Percentiles rank a stretch among this genome's conserved stretches.
These are phyloP conservation scores for Drosophila bunnanda DNA, from an alignment of 2,888 invertebrate genomes.

Conservation along the genomic window DNA sequence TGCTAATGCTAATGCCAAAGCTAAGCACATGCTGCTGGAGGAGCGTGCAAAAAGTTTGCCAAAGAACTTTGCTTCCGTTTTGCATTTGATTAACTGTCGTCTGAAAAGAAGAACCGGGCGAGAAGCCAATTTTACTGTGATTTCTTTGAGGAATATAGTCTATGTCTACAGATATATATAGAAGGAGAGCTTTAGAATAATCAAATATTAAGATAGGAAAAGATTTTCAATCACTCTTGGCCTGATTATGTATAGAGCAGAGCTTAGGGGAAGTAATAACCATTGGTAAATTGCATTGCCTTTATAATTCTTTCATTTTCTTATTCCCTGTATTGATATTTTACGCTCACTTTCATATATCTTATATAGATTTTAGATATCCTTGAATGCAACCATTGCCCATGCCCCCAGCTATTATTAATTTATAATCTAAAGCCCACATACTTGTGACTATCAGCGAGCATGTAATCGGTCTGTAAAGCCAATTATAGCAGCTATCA, in stretches of 20 bases:
- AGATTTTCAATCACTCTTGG: background rate
- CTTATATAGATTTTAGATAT: background rate
- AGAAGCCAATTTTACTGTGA: slow-evolving; percentile 4
- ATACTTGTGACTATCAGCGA: slow-evolving; percentile 10
- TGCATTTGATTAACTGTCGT: slow-evolving; percentile 36
- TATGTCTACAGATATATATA: background rate
- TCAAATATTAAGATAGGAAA: background rate
- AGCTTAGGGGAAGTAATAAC: background rate
- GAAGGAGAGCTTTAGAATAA: background rate
- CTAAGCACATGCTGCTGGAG: slow-evolving; percentile 28
- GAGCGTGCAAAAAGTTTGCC: slow-evolving; percentile 15
- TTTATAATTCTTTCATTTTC: background rate
- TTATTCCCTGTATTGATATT: background rate
- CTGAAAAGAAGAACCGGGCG: background rate
- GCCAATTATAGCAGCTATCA: slow-evolving; percentile 3
- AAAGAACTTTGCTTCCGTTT: slow-evolving; percentile 28
- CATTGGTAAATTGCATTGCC: too few relatives aligned
- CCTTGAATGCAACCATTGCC: background rate
- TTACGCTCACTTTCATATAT: accelerated
- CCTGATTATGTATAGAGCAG: background rate
- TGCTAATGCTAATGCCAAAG: slow-evolving; percentile 35
- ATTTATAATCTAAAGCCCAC: background rate
- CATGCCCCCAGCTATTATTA: background rate
- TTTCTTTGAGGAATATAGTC: background rate
- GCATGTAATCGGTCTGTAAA: background rate